Evolutionary conservation across 1,140 invertebrate genomes (phyloP), one percentile per base, ranked within the genome.

Genomic region (Megalonaias nervosa): DNA sequence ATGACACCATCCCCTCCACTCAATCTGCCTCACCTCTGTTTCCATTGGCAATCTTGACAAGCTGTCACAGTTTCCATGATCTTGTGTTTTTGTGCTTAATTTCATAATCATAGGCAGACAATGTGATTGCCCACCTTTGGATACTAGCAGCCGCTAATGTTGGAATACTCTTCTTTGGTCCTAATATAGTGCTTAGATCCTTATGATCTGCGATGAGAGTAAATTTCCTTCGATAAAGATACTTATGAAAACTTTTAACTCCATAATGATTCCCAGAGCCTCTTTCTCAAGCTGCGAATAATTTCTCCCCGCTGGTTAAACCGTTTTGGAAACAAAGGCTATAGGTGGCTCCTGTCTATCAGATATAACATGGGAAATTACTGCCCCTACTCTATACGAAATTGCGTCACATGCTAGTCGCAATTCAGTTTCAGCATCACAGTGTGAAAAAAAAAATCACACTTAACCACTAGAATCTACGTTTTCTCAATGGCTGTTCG

Each of bases 231-330:
- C 90, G 92, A 84, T 85, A 91, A 6, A 93, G 64, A 81, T 92
- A 94, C 57, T 92, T 81, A 57, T 92, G 87, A 83, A 93, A 93
- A 82, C 91, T 91, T 75, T 90, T 89, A 11, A 93, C 87, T 9
- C 89, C 91, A 83, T 87, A 93, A 93, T 75, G 16, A 93, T 90
- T 5, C 90, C 89, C n/a, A 92, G 81, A 14, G 90, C 91, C 87
- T 94, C 92, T 82, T 90, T 92, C 55, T 94, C 92, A 56, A 93
- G 91, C 75, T 92, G 90, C 15, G 89, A 76, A 70, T 93, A 92
- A 69, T 90, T 92, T 81, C 85, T 79, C 48, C 94, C 92, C 21
- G 91, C 82, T 38, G 71, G 26, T 15, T 79, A 87, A 11, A 93
- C 71, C 11, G 85, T 86, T 77, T 90, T 71, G 0, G 90, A 92